Percentiles rank a stretch among this genome's conserved stretches.
Evolutionary conservation across 2,797 vertebrate genomes (phyloP).

Genomic region (Sphenopsis melanotis): DNA sequence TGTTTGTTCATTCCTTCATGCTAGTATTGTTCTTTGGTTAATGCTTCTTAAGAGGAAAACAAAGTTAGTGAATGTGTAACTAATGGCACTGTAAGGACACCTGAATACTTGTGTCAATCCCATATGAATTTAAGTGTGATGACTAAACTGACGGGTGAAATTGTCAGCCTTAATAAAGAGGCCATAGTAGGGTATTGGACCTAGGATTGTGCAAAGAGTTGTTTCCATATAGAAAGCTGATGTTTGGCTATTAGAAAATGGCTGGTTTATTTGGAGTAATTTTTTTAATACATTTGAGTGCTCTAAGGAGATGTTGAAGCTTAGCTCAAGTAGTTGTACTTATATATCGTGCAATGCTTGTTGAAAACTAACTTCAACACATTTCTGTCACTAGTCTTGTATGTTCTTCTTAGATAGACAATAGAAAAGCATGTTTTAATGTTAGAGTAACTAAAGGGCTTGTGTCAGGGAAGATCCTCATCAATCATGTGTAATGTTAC

Average conservation of each 20-base stretch:
- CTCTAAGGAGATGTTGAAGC: background rate
- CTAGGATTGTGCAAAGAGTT: background rate
- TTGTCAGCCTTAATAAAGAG: background rate
- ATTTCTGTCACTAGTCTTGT: background rate
- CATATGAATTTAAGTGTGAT: background rate
- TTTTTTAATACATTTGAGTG: background rate
- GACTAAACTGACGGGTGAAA: background rate
- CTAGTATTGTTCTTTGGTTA: background rate
- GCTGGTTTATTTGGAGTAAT: background rate
- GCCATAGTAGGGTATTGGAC: background rate
- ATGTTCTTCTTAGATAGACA: background rate
- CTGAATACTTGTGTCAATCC: background rate
- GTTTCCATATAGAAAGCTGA: background rate
- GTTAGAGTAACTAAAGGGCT: background rate
- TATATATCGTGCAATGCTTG: background rate
- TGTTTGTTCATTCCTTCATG: slow-evolving; percentile 3
- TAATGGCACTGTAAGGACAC: background rate
- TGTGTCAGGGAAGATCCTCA: background rate
- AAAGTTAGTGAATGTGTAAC: background rate
- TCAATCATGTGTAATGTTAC: background rate
- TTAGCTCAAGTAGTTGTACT: background rate
- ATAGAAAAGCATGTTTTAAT: background rate
- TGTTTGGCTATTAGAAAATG: background rate
- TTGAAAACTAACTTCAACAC: background rate
- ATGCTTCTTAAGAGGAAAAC: background rate